Evolutionary conservation across 1,140 invertebrate genomes (phyloP).

Genomic region (Cotesia vestalis): DNA sequence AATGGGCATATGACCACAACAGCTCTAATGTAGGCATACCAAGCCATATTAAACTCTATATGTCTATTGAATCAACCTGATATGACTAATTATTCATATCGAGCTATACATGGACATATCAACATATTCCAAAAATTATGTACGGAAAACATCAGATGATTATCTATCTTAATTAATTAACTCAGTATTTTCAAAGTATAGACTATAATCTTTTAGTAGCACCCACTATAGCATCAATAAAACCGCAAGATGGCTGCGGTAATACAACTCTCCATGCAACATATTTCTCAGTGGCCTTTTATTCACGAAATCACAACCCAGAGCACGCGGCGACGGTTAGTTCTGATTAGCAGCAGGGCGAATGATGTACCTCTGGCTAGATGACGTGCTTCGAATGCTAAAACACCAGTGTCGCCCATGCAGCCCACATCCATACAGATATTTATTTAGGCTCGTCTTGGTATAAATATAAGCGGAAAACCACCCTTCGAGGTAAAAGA

Average conservation of each 20-base stretch:
- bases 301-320: constrained; percentile 44
- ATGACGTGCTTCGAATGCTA: constrained; percentile 61
- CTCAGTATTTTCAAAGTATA: not conserved
- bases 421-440: not conserved
- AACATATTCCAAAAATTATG: too few species aligned
- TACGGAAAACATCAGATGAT: too few species aligned
- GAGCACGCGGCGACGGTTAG: constrained; percentile 63
- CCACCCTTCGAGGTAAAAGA: constrained; percentile 30
- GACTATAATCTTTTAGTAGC: constrained; percentile 18
- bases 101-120: too few species aligned
- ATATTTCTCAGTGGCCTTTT: constrained; percentile 47
- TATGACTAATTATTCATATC: too few species aligned
- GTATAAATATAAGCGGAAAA: constrained; percentile 15
- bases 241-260: constrained; percentile 52
- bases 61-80: too few species aligned
- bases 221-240: constrained; percentile 30
- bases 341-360: constrained; percentile 65
- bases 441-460: not conserved
- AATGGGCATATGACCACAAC: too few species aligned
- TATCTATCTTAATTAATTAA: too few species aligned
- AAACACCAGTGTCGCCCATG: not conserved
- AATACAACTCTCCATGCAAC: constrained; percentile 14
- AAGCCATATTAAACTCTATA: too few species aligned
- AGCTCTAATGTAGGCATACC: too few species aligned
- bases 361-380: constrained; percentile 65